phyloP scores from a whole-genome alignment of 2,113 vertebrate genomes.

The Daphoenositta chrysoptera region DNA sequence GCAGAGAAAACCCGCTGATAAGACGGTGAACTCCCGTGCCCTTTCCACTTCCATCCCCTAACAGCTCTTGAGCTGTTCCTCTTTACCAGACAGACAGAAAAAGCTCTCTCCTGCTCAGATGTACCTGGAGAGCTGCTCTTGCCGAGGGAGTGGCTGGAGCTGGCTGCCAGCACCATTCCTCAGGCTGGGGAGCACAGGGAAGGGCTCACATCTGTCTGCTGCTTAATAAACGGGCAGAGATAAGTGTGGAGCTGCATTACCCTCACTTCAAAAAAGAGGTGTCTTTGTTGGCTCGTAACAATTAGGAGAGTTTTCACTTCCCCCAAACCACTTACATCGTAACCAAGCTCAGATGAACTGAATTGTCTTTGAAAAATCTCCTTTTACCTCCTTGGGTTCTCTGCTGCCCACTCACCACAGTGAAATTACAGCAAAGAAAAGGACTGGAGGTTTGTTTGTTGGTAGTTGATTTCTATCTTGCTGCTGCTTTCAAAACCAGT shows the following conservation, averaged over 20 bases:
- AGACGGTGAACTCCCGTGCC: conserved; percentile 27
- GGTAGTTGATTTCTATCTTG: background rate
- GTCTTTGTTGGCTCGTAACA: background rate
- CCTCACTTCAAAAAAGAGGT: conserved; percentile 26
- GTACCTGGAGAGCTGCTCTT: conserved; percentile 13
- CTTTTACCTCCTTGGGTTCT: background rate
- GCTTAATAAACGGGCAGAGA: conserved; percentile 26
- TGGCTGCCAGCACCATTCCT: conserved; percentile 38
- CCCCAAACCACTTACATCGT: background rate
- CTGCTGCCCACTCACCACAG: background rate
- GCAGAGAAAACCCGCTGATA: conserved; percentile 25
- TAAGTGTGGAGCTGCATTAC: conserved; percentile 28
- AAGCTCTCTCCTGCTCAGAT: background rate
- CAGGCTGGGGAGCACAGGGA: background rate
- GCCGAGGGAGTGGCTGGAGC: background rate
- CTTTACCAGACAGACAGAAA: conserved; percentile 1
- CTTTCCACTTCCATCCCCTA: conserved; percentile 46
- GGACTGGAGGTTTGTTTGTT: background rate
- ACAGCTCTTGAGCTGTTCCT: conserved; percentile 28
- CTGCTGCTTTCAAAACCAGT: background rate
- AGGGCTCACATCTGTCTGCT: conserved; percentile 35
- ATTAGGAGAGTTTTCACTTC: conserved; percentile 4
- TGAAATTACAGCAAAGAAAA: background rate
- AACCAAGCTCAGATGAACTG: background rate
- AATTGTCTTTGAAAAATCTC: background rate